Evolutionary conservation across 2,888 invertebrate species (phyloP).

Genomic region (Acronicta alni): DNA sequence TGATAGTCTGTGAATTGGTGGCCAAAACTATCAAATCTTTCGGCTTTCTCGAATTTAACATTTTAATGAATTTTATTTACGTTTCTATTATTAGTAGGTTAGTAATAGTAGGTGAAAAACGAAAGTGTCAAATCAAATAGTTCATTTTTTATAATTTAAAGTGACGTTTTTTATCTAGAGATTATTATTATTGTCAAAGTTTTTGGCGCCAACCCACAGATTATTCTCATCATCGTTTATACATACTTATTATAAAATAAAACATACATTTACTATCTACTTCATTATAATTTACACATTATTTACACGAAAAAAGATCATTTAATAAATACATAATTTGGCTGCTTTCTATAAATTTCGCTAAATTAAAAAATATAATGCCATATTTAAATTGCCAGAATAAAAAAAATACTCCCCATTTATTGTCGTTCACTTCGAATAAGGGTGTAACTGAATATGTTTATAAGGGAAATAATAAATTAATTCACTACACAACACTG

Average conservation of each 20-base stretch:
- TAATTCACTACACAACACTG: constrained; percentile 67
- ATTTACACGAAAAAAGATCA: constrained; percentile 80
- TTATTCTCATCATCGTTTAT: constrained; percentile 54
- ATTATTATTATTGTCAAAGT: not conserved
- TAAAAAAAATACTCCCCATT: constrained; percentile 58
- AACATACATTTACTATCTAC: constrained; percentile 84
- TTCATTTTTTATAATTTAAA: not conserved
- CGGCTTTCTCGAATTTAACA: not conserved
- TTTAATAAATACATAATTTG: constrained; percentile 85
- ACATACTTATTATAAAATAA: constrained; percentile 61
- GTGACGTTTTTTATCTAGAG: not conserved
- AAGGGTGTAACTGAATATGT: constrained; percentile 52
- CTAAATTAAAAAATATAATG: constrained; percentile 55
- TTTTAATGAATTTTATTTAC: too few species aligned
- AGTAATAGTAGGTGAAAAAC: too few species aligned
- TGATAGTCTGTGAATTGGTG: constrained; percentile 56
- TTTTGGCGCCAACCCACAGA: constrained; percentile 55
- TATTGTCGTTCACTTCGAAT: constrained; percentile 78
- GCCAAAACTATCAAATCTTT: constrained; percentile 43
- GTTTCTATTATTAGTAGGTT: not conserved
- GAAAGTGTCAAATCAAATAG: too few species aligned
- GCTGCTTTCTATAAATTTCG: constrained; percentile 68
- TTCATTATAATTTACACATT: constrained; percentile 81
- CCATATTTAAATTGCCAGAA: constrained; percentile 54
- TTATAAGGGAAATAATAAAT: constrained; percentile 63